Base-by-base conservation (phyloP, 2,888 invertebrate genomes). In the Nycteola revayana region DNA sequence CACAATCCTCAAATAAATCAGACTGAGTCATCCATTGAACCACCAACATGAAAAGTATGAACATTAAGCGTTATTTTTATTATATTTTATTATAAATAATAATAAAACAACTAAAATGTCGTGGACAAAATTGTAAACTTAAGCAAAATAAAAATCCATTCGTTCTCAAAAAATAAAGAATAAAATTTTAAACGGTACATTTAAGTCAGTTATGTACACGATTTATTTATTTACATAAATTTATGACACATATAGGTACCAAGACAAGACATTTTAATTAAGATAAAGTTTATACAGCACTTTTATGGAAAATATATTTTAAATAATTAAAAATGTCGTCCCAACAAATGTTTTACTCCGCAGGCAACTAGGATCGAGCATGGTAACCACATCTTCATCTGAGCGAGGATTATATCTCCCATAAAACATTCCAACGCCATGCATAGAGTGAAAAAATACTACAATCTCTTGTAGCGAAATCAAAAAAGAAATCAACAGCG, bases 391-490 rank as follows among this genome's bases (percentile, higher is more conserved):
- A 58, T 54, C 60, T 57, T 32, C 40, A 43, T 54, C 39, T 42
- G 42, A 52, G 57, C 42, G 38, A 45, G 53, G 29, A 45, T 14
- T 3, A 14, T 46, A 49, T 47, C 54, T 60, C 44, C 61, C 57
- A 47, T 56, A 58, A 59, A 64, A 65, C 84, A 81, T 83, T 81
- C 80, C 81, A 73, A 79, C 72, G 80, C 84, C 87, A 87, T 87
- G 87, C 87, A 84, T 62, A 75, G 62, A 67, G 65, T 66, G 56
- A 68, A 75, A 72, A 36, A 71, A 62, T 63, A 67, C 77, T 78
- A 83, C 75, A 68, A 61, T 69, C 42, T 56, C 63, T 70, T 67
- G 72, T 75, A 75, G 75, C 77, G 57, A 75, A 76, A 75, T 60
- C 30, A 50, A 76, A 75, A 75, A 66, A 39, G 67, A 71, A 70